Evolutionary conservation across 1,140 invertebrate species (phyloP), one percentile per base, ranked within the genome.

Genomic region (Brachionus koreanus): DNA sequence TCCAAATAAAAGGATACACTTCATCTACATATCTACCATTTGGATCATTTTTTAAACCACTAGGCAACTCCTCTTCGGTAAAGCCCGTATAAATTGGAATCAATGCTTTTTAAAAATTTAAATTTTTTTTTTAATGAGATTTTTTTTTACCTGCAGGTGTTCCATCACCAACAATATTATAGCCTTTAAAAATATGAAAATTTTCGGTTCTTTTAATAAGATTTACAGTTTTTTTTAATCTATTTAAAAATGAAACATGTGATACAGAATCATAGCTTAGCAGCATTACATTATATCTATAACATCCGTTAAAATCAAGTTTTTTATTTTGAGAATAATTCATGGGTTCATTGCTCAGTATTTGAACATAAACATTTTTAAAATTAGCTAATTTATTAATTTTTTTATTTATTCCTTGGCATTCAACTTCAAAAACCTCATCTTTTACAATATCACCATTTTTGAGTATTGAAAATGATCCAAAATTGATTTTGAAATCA

Each of bases 81-180:
- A 93, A 92, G 5, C 91, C 91, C 0, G 95, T 96, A 0, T 97
- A 88, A 65, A 97, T 93, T 0, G 95, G 95, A 49, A 76, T 52
- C 7, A 76, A 35, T 25, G 46, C 72, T 72, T 67, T n/a, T n/a
- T n/a, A n/a, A n/a, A n/a, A n/a, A n/a, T n/a, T n/a, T n/a, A n/a
- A n/a, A n/a, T n/a, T n/a, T n/a, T n/a, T n/a, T n/a, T n/a, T n/a
- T n/a, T n/a, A n/a, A n/a, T n/a, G n/a, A n/a, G n/a, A n/a, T n/a
- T n/a, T n/a, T n/a, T n/a, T n/a, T n/a, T n/a, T n/a, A 72, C 67
- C 67, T 33, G 39, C 19, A 25, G 95, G 94, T 0, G 95, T 97
- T 0, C 95, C 95, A 88, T 98, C 96, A 0, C 95, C 95, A 1
- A 97, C 92, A 81, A 97, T 96, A 85, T 96, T 96, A 84, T 95